Conservation (phyloP, 2,113 vertebrate species). For the Physeter macrocephalus region DNA sequence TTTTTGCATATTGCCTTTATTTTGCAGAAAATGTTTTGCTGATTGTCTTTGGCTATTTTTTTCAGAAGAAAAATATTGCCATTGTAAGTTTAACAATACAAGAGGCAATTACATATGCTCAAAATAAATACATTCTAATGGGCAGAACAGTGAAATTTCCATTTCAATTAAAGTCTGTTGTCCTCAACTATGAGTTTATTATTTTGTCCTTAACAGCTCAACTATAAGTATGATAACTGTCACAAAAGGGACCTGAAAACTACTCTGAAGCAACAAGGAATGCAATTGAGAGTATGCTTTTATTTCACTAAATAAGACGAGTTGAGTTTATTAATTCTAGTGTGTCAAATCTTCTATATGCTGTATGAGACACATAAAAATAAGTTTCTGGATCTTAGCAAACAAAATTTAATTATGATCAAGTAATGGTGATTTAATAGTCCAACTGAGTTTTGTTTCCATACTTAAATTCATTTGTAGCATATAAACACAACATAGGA, state of each 20-base stretch:
- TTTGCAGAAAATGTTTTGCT: slow-evolving; percentile 57
- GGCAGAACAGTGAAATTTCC: slow-evolving; percentile 58
- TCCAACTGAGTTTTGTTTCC: not conserved
- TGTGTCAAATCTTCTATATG: not conserved
- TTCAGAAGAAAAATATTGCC: slow-evolving; percentile 66
- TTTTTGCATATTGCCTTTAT: slow-evolving; percentile 47
- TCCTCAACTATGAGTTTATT: slow-evolving; percentile 54
- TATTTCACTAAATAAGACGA: not conserved
- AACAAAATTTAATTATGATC: not conserved
- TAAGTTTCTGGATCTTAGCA: not conserved
- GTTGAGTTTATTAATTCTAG: not conserved
- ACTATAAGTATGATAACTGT: slow-evolving; percentile 42
- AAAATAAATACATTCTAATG: slow-evolving; percentile 72
- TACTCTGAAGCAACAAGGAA: slow-evolving; percentile 7
- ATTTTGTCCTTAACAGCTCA: slow-evolving; percentile 43
- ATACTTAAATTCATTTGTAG: not conserved
- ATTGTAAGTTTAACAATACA: slow-evolving; percentile 34
- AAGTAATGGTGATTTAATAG: not conserved
- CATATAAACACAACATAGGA: not conserved
- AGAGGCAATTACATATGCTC: slow-evolving; percentile 46
- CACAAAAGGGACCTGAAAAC: slow-evolving; percentile 5
- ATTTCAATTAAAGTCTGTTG: slow-evolving; percentile 31
- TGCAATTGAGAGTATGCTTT: not conserved
- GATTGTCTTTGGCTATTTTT: slow-evolving; percentile 63
- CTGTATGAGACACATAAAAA: not conserved